Percentiles rank a stretch among this genome's conserved stretches.
These are phyloP conservation scores for Carcharodon carcharias DNA, from an alignment of 2,797 vertebrate genomes.

Conservation along the genomic window DNA sequence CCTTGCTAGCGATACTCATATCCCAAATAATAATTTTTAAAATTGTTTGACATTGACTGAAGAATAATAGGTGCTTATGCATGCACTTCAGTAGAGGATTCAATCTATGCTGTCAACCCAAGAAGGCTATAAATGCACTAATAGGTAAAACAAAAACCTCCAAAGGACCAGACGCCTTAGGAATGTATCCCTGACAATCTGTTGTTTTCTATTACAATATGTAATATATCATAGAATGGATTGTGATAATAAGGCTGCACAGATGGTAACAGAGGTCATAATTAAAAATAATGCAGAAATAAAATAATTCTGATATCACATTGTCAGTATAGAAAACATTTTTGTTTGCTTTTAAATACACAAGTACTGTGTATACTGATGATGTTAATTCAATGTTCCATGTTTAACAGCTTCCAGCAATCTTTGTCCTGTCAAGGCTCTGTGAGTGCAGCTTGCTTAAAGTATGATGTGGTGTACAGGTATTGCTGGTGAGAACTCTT, in stretches of 20 bases:
- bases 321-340: background rate
- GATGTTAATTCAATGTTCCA: background rate
- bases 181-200: background rate
- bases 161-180: background rate
- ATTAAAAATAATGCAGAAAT: background rate
- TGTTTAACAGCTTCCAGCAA: constrained; percentile 3
- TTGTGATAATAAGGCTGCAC: background rate
- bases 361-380: background rate
- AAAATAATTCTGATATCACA: background rate
- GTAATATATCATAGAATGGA: background rate
- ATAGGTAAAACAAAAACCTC: background rate
- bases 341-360: background rate
- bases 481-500: background rate
- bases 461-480: background rate
- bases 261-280: background rate
- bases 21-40: background rate
- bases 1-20: background rate
- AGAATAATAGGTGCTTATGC: background rate
- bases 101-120: background rate
- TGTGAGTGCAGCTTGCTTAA: background rate
- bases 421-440: background rate
- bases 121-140: background rate
- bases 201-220: background rate
- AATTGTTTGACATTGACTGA: background rate
- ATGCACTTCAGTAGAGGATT: background rate